These are phyloP conservation scores for Galemys pyrenaicus DNA, from an alignment of 2,113 vertebrate genomes.

Conservation along the genomic window DNA sequence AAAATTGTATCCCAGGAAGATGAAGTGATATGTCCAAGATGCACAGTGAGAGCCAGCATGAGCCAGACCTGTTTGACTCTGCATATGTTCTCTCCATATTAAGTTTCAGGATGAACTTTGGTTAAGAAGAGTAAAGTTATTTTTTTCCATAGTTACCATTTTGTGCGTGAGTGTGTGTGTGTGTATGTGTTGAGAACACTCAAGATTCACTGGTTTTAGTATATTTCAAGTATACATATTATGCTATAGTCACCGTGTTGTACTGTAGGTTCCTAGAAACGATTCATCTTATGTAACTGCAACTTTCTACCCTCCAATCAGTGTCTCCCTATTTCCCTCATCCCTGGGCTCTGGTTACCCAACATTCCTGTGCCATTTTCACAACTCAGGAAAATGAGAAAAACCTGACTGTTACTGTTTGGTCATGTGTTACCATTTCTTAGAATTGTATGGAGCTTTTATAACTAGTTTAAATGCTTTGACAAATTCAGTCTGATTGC, in stretches of 20 bases:
- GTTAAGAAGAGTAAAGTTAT: neutral
- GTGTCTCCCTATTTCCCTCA: neutral
- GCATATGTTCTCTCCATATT: neutral
- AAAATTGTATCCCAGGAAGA: neutral
- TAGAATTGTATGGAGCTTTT: conserved; percentile 18
- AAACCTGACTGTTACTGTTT: neutral
- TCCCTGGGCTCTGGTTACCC: neutral
- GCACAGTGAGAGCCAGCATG: neutral
- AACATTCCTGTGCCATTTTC: neutral
- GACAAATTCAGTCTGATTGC: neutral
- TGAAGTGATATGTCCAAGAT: neutral
- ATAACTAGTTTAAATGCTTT: conserved; percentile 64
- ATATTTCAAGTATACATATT: neutral
- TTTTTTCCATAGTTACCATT: neutral
- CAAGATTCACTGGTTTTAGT: neutral
- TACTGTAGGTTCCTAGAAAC: neutral
- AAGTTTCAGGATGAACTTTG: neutral
- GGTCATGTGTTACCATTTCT: neutral
- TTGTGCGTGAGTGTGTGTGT: neutral
- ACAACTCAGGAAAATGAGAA: conserved; percentile 22
- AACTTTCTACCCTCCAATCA: neutral
- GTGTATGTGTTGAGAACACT: neutral
- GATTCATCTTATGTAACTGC: neutral
- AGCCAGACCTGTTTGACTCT: neutral
- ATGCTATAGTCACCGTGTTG: neutral